phyloP scores from a whole-genome alignment of 2,113 vertebrate species.

The Dolichotis patagonum region DNA sequence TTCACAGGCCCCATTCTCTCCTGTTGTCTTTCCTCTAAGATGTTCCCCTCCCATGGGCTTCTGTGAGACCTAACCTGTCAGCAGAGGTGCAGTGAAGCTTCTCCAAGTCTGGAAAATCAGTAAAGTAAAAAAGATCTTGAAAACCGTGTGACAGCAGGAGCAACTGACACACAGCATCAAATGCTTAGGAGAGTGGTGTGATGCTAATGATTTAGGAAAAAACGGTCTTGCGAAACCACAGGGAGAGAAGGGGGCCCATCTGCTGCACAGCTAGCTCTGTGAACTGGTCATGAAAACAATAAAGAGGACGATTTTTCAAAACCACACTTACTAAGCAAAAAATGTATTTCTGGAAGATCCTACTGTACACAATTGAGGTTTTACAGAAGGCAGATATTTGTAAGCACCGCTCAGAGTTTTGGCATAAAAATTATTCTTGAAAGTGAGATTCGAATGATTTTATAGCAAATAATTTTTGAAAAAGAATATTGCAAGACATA shows the following conservation, averaged over 20 bases:
- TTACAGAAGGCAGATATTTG: conserved; percentile 14
- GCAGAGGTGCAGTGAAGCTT: not conserved
- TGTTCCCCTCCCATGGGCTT: not conserved
- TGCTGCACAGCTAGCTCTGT: conserved; percentile 48
- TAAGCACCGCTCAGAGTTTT: not conserved
- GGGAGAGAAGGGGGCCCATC: not conserved
- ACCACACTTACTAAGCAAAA: conserved; percentile 45
- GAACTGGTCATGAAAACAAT: conserved; percentile 8
- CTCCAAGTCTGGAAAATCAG: not conserved
- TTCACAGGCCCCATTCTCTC: not conserved
- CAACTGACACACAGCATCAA: not conserved
- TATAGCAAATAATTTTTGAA: not conserved
- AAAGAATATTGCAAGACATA: not conserved
- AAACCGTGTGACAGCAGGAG: conserved; percentile 31
- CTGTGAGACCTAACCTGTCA: not conserved
- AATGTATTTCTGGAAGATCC: not conserved
- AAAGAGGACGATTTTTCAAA: conserved; percentile 49
- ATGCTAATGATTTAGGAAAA: conserved; percentile 46
- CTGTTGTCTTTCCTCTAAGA: not conserved
- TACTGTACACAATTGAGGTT: not conserved
- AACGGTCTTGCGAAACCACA: conserved; percentile 22
- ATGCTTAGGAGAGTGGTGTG: not conserved
- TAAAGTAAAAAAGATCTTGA: conserved; percentile 13
- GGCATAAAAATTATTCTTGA: conserved; percentile 7
- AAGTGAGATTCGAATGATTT: conserved; percentile 46